Percentiles rank a stretch among this genome's conserved stretches.
Evolutionary conservation across 1,140 invertebrate genomes (phyloP).

Genomic region (Platorchestia sp.): DNA sequence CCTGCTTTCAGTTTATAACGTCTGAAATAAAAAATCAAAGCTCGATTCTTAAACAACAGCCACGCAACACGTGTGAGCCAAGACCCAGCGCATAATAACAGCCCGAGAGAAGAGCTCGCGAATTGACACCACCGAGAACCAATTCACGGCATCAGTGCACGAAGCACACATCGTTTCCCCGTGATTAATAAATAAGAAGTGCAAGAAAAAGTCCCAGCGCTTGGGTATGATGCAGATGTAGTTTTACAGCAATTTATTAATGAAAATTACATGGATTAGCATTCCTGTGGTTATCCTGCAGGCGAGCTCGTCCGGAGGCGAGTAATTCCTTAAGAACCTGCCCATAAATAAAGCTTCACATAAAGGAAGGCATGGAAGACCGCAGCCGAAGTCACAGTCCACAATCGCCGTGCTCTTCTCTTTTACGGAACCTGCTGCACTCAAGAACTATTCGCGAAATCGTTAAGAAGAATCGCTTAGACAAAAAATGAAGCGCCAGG

Average conservation of each 20-base stretch:
- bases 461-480: slow-evolving; percentile 21
- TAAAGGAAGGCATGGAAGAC: slow-evolving; percentile 6
- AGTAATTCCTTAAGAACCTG: neutral
- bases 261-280: neutral
- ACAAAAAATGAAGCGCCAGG: neutral
- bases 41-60: too few species aligned
- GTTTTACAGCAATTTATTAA: slow-evolving; percentile 2
- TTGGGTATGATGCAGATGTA: neutral
- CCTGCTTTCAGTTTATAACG: too few species aligned
- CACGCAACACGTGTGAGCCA: too few species aligned
- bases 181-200: neutral
- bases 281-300: neutral
- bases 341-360: neutral
- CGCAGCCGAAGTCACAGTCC: neutral
- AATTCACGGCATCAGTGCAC: neutral
- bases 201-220: neutral
- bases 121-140: neutral
- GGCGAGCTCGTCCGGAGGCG: neutral
- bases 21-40: too few species aligned
- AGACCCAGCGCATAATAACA: too few species aligned
- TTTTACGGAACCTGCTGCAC: neutral
- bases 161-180: neutral
- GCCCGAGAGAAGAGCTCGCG: neutral
- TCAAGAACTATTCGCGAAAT: slow-evolving; percentile 25
- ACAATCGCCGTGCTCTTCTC: slow-evolving; percentile 11